Evolutionary conservation across 1,140 invertebrate species (phyloP), one percentile per base, ranked within the genome.

Genomic region (Steinernema feltiae): DNA sequence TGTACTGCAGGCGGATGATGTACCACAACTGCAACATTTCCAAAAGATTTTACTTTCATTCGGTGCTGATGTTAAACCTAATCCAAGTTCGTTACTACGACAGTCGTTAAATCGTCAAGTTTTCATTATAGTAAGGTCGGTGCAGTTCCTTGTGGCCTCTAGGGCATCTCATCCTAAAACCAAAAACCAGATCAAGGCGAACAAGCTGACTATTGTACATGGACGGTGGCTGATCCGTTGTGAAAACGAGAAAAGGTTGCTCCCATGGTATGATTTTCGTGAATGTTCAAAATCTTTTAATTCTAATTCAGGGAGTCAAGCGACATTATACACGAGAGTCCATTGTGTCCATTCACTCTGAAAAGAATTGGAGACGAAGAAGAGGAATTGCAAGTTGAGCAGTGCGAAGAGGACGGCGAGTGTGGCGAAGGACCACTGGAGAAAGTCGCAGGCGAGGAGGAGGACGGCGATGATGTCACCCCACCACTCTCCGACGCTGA

Each of bases 401-500:
- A 41, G 35, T 7, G 18, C 35, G 35, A 41, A 41, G 35, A 41
- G 7, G 35, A n/a, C n/a, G 7, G 35, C 35, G 7, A 41, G 35
- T 41, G 7, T 41, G n/a, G n/a, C n/a, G n/a, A n/a, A n/a, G n/a
- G n/a, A n/a, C n/a, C n/a, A n/a, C n/a, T n/a, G 7, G 41, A 46
- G 41, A 46, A 7, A 46, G 41, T 12, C n/a, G 41, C 7, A 46
- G 7, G 7, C 53, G 53, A 63, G 24, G 53, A 63, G 24, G 53
- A 63, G 24, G 53, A 63, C 7, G 53, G 24, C 15, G 3, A n/a
- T 7, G 53, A 63, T 15, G 53, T 15, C 3, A 63, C 53, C 12
- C 53, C 53, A n/a, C 53, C 53, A 63, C 53, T 21, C 53, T 63
- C 53, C 53, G 53, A 63, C 53, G 12, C 53, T 3, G 53, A 63